phyloP scores from a whole-genome alignment of 2,888 invertebrate genomes.

The Allygus modestus region DNA sequence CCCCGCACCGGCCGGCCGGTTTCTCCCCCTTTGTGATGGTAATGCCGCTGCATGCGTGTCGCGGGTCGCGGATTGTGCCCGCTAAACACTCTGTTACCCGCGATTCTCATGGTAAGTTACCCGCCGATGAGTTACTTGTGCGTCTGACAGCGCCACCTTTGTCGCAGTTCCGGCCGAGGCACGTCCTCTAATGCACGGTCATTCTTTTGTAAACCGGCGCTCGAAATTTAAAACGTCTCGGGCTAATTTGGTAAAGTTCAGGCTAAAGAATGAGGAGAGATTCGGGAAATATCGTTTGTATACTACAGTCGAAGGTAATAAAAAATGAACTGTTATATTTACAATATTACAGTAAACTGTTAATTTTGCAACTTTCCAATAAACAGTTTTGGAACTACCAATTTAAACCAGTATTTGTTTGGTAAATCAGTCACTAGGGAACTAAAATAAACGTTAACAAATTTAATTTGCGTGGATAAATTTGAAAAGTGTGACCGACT shows the following conservation, averaged over 20 bases:
- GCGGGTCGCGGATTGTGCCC: conserved; percentile 13
- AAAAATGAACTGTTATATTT: no score
- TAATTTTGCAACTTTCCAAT: no score
- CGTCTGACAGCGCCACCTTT: conserved; percentile 5
- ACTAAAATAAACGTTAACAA: no score
- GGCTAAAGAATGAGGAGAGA: background rate
- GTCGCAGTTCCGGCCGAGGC: background rate
- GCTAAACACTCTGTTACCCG: conserved; percentile 44
- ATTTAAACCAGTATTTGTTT: no score
- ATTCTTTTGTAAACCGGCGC: background rate
- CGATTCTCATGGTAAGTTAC: conserved; percentile 43
- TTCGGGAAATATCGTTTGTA: no score
- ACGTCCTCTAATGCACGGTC: background rate
- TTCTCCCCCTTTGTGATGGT: conserved; percentile 54
- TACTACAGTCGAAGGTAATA: no score
- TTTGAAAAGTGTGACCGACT: no score
- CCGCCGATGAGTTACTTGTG: conserved; percentile 35
- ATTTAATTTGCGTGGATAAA: no score
- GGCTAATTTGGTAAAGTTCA: background rate
- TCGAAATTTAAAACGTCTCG: background rate
- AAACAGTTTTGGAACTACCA: no score
- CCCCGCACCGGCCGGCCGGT: background rate
- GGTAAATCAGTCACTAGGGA: no score
- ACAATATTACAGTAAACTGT: no score
- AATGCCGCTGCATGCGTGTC: conserved; percentile 49